These are phyloP conservation scores for Proales similis DNA, from an alignment of 1,140 invertebrate species.

Conservation along the genomic window DNA sequence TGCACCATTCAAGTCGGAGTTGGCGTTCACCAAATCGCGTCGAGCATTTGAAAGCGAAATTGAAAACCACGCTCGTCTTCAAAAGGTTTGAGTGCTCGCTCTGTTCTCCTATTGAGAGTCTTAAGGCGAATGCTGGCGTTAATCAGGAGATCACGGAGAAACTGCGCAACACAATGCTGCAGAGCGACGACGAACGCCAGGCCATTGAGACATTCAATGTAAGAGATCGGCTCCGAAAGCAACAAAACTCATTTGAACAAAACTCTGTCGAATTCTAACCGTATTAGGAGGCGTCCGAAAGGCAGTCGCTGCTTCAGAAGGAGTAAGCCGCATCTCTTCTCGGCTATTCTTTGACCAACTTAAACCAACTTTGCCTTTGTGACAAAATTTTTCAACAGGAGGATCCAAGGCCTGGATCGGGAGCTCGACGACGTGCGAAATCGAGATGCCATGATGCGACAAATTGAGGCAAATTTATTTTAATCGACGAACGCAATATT, in stretches of 20 bases:
- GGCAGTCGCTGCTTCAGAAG: slow-evolving; percentile 1
- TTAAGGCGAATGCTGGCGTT: no score
- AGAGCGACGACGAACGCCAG: no score
- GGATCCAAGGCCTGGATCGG: slow-evolving; percentile 4
- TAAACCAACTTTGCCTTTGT: background rate
- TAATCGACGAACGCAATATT: background rate
- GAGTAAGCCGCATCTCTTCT: no score
- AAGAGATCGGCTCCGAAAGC: no score
- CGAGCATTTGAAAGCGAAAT: slow-evolving; percentile 26
- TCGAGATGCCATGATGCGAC: slow-evolving; percentile 18
- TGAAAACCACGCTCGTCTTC: slow-evolving; percentile 3
- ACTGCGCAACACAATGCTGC: no score
- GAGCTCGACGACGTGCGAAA: slow-evolving; percentile 9
- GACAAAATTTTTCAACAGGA: slow-evolving; percentile 15
- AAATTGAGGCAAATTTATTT: slow-evolving; percentile 17
- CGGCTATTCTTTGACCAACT: no score
- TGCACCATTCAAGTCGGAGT: background rate
- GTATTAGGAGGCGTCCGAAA: slow-evolving; percentile 1
- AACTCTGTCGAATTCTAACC: background rate
- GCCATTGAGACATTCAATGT: no score
- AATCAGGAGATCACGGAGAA: no score
- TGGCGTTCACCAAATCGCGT: slow-evolving; percentile 27
- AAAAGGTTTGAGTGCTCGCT: slow-evolving; percentile 3
- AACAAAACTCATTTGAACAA: background rate
- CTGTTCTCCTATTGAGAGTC: background rate